phyloP scores from a whole-genome alignment of 2,113 vertebrate species.

The Fulica atra region DNA sequence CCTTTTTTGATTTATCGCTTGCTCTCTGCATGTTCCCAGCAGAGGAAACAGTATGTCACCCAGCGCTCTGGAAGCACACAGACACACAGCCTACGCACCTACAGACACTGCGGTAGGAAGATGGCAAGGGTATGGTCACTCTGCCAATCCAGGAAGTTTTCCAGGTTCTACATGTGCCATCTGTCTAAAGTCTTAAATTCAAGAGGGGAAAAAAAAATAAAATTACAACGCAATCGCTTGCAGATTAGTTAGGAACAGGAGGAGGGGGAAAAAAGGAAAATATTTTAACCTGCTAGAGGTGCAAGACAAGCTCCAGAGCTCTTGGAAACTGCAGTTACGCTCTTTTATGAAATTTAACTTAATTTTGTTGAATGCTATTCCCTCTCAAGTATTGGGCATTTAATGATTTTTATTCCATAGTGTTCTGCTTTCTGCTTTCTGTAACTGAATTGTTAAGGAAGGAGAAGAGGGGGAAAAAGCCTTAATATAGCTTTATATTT shows the following conservation, averaged over 20 bases:
- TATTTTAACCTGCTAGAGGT: constrained; percentile 10
- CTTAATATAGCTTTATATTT: not conserved
- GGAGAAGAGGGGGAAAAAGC: not conserved
- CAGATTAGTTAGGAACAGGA: constrained; percentile 17
- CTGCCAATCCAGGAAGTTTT: constrained; percentile 66
- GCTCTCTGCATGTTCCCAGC: not conserved
- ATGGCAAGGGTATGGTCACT: constrained; percentile 56
- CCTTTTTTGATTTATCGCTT: not conserved
- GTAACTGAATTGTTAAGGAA: not conserved
- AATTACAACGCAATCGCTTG: not conserved
- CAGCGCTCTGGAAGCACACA: not conserved
- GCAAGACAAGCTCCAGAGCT: not conserved
- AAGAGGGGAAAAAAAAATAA: constrained; percentile 18
- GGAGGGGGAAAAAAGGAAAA: not conserved
- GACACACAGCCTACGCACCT: constrained; percentile 46
- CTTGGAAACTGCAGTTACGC: not conserved
- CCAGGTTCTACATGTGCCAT: constrained; percentile 64
- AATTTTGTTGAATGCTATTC: not conserved
- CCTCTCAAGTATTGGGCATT: not conserved
- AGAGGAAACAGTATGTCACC: not conserved
- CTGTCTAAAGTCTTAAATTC: constrained; percentile 57
- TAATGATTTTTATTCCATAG: not conserved
- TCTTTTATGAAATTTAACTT: not conserved
- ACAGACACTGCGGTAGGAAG: constrained; percentile 12
- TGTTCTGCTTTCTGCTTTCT: not conserved